Evolutionary conservation across 1,140 invertebrate genomes (phyloP), one percentile per base, ranked within the genome.

Genomic region (Bilobella aurantiaca): DNA sequence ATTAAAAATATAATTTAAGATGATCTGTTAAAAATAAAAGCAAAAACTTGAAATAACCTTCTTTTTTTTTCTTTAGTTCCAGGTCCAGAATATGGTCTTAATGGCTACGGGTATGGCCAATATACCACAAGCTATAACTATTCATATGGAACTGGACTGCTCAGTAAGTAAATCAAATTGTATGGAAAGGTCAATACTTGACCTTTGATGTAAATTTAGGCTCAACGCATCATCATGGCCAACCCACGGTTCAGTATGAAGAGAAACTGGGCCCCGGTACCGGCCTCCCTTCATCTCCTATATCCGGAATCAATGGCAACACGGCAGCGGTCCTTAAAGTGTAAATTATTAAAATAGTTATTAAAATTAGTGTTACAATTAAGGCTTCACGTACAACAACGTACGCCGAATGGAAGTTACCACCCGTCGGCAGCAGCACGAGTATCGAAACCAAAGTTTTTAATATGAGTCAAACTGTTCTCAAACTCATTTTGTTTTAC

Each of bases 91-190:
- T 65, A 65, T 47, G 64, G 64, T 31, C 49, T 53, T 23, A 53
- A 53, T 23, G 49, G 49, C 14, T 65, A 65, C 46, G 68, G 68
- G 56, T 58, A 64, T 27, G 64, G 63, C 56, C 53, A 65, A 16
- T 60, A 61, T 28, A 62, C 61, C 28, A 47, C 68, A 28, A 60
- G 59, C 16, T 69, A 69, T 49, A 66, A 65, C 34, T 69, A 69
- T 59, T 63, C 68, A 18, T 69, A 69, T 56, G 68, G 68, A 63
- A 65, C 68, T 28, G 68, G 68, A 31, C 64, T 69, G n/a, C 64
- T 69, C 28, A 69, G 64, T 65, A 66, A 69, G 64, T 66, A 21
- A 37, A 37, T 53, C 5, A 12, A 53, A 53, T 5, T 53, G 3
- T 14, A 23, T 16, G 25, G 25, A 18, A 18, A 12, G 25, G 8